These are phyloP conservation scores for Phalacrocorax brasilianus DNA, from an alignment of 2,113 vertebrate species.

Conservation along the genomic window DNA sequence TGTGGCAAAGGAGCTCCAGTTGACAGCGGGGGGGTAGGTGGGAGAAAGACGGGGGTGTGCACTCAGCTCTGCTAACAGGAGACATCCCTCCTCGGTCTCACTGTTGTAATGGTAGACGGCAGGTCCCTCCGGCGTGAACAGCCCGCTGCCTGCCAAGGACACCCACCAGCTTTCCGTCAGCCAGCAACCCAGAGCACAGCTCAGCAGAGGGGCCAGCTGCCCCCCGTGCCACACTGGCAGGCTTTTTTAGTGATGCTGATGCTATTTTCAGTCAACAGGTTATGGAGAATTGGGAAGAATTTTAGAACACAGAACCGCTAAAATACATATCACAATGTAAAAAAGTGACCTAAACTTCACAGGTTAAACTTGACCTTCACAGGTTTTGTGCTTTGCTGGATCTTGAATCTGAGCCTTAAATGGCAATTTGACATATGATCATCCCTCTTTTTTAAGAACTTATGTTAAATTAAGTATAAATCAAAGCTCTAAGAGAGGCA, in stretches of 20 bases:
- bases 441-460: background rate
- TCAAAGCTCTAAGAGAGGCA: background rate
- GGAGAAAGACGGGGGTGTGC: constrained; percentile 12
- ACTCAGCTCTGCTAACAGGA: constrained; percentile 54
- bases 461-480: background rate
- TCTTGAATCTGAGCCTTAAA: background rate
- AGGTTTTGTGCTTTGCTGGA: background rate
- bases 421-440: background rate
- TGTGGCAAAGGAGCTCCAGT: constrained; percentile 58
- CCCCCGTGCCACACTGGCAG: rapidly evolving
- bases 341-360: background rate
- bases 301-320: background rate
- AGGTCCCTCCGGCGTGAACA: constrained; percentile 30
- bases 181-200: rapidly evolving
- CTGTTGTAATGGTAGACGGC: constrained; percentile 59
- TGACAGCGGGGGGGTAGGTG: background rate
- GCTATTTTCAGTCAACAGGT: rapidly evolving
- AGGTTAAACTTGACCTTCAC: background rate
- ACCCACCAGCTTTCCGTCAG: background rate
- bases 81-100: constrained; percentile 41
- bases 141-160: constrained; percentile 62
- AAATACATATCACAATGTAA: background rate
- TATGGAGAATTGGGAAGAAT: background rate
- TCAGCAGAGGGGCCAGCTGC: rapidly evolving
- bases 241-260: background rate